Base-by-base conservation (phyloP, 1,140 invertebrate genomes). In the Dinothrombium tinctorium region DNA sequence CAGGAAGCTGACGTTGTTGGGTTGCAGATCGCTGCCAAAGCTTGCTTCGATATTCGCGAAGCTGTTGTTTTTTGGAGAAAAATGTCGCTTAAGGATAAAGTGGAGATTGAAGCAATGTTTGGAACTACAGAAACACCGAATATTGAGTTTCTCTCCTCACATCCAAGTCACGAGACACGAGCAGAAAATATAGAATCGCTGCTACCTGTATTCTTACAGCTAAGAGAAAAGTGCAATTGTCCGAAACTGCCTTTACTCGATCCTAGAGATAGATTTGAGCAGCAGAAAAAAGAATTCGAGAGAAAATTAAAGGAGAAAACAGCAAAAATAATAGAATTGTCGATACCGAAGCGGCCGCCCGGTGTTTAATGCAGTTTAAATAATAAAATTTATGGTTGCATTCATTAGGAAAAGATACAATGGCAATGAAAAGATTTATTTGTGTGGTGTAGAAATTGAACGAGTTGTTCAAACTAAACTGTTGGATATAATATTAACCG, bases 1-100 rank as follows among this genome's bases (percentile, higher is more conserved):
- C 59, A 39, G 17, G 72, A 74, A 57, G 72, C 72, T 38, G 72
- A 74, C 54, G 53, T 62, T 46, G 59, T 74, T 22, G 72, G 72
- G 22, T 43, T 74, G 5, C 49, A 56, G 39, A 49, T 74, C 26
- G 61, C 67, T 38, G 68, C 71, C n/a, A 73, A 65, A 65, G 67
- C 69, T 21, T 74, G 72, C 48, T 68, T 65, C 53, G 71, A 74
- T 56, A 60, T 71, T 0, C 49, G 71, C 42, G 64, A 71, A 50
- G 63, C 64, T 26, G 61, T 60, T 46, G 60, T 64, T 2, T 66
- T 74, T 44, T 74, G 71, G 72, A 53, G 48, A 24, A 61, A 61
- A 44, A 69, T 72, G 66, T 41, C 44, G 4, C 28, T 59, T 12
- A 44, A 54, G 6, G 54, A 60, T 19, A 48, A 56, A 17, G 22